Evolutionary conservation across 2,113 vertebrate genomes (phyloP).

Genomic region (Tragelaphus strepsiceros): DNA sequence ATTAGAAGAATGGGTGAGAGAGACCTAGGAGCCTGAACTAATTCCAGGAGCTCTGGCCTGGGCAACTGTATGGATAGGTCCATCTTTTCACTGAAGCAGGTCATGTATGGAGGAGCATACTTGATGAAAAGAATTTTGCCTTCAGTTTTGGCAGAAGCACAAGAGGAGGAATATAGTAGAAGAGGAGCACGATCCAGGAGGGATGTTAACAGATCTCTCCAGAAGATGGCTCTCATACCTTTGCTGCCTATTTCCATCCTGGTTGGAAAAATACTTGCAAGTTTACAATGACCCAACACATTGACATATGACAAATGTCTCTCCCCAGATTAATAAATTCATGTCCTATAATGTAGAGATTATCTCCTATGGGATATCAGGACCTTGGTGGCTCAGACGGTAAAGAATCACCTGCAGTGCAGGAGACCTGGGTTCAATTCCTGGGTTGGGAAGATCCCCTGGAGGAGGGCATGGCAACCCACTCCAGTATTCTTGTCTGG

Average conservation of each 20-base stretch:
- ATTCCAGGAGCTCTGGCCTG: not conserved
- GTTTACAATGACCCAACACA: not conserved
- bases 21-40: not conserved
- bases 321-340: not conserved
- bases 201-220: slow-evolving; percentile 39
- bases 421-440: not conserved
- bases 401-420: not conserved
- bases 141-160: not conserved
- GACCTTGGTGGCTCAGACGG: not conserved
- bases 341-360: not conserved
- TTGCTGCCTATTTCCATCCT: not conserved
- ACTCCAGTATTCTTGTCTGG: not conserved
- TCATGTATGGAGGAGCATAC: not conserved
- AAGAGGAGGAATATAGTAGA: not conserved
- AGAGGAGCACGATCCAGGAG: not conserved
- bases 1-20: not conserved
- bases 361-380: not conserved
- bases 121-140: not conserved
- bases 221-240: slow-evolving; percentile 58
- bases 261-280: not conserved
- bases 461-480: not conserved
- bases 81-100: not conserved
- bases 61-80: rapidly evolving
- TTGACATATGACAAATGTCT: not conserved
- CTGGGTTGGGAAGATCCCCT: not conserved